Evolutionary conservation across 2,113 vertebrate species (phyloP).

Genomic region (Chrysemys picta): DNA sequence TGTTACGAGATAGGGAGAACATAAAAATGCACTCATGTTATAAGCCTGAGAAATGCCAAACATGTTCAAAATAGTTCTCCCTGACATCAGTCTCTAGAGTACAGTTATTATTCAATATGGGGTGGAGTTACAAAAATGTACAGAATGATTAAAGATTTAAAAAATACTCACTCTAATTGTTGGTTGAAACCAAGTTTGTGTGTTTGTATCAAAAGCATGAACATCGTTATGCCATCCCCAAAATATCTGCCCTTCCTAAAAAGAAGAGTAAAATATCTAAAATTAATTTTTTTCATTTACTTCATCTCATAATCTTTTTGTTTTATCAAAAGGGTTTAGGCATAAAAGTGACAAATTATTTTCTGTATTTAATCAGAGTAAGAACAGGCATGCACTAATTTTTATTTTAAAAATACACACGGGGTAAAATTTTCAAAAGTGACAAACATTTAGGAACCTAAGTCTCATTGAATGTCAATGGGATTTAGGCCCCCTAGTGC

Average conservation of each 20-base stretch:
- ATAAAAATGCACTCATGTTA: not conserved
- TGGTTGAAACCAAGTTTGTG: conserved; percentile 87
- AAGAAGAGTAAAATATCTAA: not conserved
- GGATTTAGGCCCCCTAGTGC: not conserved
- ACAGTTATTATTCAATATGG: not conserved
- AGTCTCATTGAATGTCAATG: not conserved
- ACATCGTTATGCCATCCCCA: conserved; percentile 98
- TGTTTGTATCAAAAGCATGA: conserved; percentile 90
- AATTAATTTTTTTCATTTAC: not conserved
- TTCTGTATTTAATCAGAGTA: not conserved
- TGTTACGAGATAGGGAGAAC: not conserved
- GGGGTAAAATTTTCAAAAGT: not conserved
- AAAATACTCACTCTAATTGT: conserved; percentile 82
- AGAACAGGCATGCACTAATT: not conserved
- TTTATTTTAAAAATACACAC: not conserved
- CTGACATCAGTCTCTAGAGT: not conserved
- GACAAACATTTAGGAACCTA: not conserved
- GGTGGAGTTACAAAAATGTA: not conserved
- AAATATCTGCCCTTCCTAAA: conserved; percentile 88
- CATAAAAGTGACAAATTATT: not conserved
- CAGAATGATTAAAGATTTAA: not conserved
- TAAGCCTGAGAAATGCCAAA: not conserved
- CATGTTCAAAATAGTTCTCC: not conserved
- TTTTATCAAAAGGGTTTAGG: not conserved
- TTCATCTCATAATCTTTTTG: not conserved